Percentiles rank a stretch among this genome's conserved stretches.
Evolutionary conservation across 2,113 vertebrate genomes (phyloP).

Genomic region (Eretmochelys imbricata): DNA sequence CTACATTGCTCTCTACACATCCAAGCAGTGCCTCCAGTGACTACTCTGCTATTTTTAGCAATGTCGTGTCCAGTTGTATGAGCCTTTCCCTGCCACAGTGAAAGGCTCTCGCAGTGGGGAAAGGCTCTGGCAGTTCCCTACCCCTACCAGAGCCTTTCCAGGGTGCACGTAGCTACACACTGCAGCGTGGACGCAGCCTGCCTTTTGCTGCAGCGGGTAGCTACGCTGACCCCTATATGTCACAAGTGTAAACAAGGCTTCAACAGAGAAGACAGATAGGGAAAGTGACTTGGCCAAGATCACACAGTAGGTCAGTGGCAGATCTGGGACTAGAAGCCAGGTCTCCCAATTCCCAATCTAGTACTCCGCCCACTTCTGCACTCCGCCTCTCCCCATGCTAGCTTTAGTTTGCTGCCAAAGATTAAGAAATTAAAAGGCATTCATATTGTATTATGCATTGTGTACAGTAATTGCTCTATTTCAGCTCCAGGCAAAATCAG

Average conservation of each 20-base stretch:
- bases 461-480: neutral
- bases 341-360: neutral
- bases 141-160: neutral
- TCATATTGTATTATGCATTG: neutral
- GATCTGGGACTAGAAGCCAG: neutral
- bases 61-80: neutral
- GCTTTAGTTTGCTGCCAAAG: neutral
- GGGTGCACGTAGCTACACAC: neutral
- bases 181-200: neutral
- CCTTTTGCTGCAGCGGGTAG: neutral
- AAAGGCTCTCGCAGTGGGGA: neutral
- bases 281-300: neutral
- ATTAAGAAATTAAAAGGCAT: neutral
- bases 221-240: neutral
- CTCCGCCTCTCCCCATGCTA: neutral
- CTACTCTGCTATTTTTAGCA: neutral
- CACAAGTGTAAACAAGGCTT: neutral
- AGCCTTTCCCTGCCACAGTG: neutral
- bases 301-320: neutral
- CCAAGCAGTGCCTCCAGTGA: neutral
- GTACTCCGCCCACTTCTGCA: neutral
- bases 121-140: neutral
- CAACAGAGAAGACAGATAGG: neutral
- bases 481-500: neutral
- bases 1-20: neutral